phyloP scores from a whole-genome alignment of 1,140 invertebrate genomes.

The Coptotermes formosanus region DNA sequence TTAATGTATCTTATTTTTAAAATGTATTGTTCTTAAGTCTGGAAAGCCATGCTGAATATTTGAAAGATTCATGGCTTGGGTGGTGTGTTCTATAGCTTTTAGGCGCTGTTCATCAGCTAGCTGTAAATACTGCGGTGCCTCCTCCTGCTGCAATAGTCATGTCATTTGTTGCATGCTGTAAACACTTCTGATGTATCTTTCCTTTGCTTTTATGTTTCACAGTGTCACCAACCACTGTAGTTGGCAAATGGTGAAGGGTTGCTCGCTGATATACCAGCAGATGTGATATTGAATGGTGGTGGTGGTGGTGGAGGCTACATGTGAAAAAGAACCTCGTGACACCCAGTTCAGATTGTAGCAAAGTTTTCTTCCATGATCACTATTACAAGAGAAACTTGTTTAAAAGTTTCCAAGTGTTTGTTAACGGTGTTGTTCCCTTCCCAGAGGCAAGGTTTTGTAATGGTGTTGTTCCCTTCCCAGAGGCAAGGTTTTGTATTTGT shows the following conservation, averaged over 20 bases:
- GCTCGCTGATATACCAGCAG: not conserved
- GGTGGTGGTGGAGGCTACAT: not conserved
- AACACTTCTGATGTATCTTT: not conserved
- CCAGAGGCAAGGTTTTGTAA: not conserved
- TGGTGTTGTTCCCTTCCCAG: not conserved
- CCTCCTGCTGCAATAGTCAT: not conserved
- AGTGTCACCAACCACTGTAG: slow-evolving; percentile 13
- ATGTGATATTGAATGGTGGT: not conserved
- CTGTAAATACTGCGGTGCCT: not conserved
- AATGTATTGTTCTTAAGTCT: no score
- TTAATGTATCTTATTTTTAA: no score
- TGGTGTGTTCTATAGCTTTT: not conserved
- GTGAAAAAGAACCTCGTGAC: not conserved
- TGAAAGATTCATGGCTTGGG: not conserved
- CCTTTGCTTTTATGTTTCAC: slow-evolving; percentile 4
- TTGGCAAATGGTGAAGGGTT: slow-evolving; percentile 26
- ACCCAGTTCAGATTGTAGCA: not conserved
- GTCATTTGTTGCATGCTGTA: not conserved
- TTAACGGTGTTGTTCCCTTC: not conserved
- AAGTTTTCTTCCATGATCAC: not conserved
- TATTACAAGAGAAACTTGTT: not conserved
- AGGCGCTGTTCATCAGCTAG: not conserved
- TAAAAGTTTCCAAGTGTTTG: not conserved
- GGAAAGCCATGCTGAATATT: not conserved
- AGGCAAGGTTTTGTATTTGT: not conserved